Base-by-base conservation (phyloP, 1,140 invertebrate genomes). In the Sitophilus oryzae region DNA sequence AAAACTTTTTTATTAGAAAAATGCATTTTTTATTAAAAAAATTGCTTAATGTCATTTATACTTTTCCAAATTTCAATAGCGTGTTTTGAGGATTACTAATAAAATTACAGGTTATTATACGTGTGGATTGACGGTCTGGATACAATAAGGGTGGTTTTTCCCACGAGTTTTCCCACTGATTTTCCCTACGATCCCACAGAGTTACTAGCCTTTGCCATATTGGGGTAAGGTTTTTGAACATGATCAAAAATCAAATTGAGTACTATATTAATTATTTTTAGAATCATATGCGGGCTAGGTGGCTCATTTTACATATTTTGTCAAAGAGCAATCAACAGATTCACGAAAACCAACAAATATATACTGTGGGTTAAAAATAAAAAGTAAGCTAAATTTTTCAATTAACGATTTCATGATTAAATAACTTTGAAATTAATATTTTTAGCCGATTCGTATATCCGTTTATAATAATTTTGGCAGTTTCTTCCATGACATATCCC, bases 131-230 rank as follows among this genome's bases (percentile, higher is more conserved):
- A 93, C 63, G 85, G 92, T 53, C 84, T 90, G 80, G 91, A 93
- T 58, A 97, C 93, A 0, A 86, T 98, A 4, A 91, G 93, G 20
- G 93, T 93, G 0, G 82, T 98, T 63, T 98, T 96, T 72, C 88
- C 86, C 41, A 98, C 96, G 1, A 88, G 85, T 72, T 89, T 98
- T 64, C 88, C 91, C 4, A 88, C 91, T 74, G 93, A 96, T 66
- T 95, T 95, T 71, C 93, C 96, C 0, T 99, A 96, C 76, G 95
- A 98, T 79, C 91, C 93, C 5, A 86, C 95, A 70, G 96, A 99
- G 74, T 77, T 99, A 10, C 82, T 97, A 25, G 86, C 93, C 0
- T 98, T 96, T 74, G 88, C 91, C 0, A 43, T 65, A 38, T 54
- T 65, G 22, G 63, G 65, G 56, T 65, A 52, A 52, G 2, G 1